These are phyloP conservation scores for Ctenopoma multispine DNA, from an alignment of 2,797 vertebrate species.

Conservation along the genomic window DNA sequence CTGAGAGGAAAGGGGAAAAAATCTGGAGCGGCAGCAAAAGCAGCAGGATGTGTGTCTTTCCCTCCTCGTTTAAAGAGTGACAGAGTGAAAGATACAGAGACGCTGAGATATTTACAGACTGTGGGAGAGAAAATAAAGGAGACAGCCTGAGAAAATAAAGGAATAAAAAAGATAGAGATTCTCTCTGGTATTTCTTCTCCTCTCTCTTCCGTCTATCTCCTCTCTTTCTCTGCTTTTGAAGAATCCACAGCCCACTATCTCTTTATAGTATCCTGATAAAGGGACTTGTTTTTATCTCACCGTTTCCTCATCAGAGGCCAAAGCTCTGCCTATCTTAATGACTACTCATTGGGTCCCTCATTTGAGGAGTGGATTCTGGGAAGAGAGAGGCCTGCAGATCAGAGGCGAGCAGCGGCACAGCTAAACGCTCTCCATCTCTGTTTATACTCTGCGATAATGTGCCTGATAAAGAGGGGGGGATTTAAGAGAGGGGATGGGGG, in stretches of 20 bases:
- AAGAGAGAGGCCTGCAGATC: conserved; percentile 74
- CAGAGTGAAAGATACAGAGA: conserved; percentile 74
- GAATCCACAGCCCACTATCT: conserved; percentile 60
- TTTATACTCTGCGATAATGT: conserved; percentile 78
- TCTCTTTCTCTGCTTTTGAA: conserved; percentile 58
- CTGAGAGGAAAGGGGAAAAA: conserved; percentile 80
- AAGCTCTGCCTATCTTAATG: conserved; percentile 77
- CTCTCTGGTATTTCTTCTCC: conserved; percentile 29
- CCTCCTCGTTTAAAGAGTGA: conserved; percentile 73
- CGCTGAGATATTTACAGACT: conserved; percentile 66
- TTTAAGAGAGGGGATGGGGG: conserved; percentile 8
- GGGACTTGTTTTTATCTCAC: conserved; percentile 65
- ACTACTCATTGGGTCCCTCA: conserved; percentile 61
- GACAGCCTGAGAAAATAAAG: conserved; percentile 68
- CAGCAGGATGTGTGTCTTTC: conserved; percentile 83
- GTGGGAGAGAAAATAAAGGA: conserved; percentile 60
- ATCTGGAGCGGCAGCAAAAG: conserved; percentile 77
- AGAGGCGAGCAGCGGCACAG: conserved; percentile 67
- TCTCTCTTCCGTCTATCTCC: conserved; percentile 20
- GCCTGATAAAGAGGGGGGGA: conserved; percentile 71
- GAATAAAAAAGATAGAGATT: conserved; percentile 36
- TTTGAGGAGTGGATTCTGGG: conserved; percentile 74
- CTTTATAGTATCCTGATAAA: conserved; percentile 74
- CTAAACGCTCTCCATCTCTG: conserved; percentile 75
- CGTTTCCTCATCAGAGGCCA: conserved; percentile 77